Conservation (phyloP, 2,113 vertebrate genomes). For the Carassius auratus region DNA sequence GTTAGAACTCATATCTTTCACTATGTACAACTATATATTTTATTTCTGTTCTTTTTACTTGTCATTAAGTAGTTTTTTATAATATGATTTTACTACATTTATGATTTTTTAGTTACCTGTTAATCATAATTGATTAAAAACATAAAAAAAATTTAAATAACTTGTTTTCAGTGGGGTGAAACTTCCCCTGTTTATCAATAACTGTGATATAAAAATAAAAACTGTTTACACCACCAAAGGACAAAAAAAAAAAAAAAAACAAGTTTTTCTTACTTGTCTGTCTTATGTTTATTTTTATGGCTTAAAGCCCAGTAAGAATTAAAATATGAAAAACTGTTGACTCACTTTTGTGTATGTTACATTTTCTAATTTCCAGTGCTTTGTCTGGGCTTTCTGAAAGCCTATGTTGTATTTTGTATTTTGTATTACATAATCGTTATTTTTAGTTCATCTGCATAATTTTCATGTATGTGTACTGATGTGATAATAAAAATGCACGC, state of each 20-base stretch:
- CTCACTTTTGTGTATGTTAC: neutral
- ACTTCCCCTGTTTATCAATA: neutral
- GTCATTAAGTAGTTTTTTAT: neutral
- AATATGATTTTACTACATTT: conserved; percentile 36
- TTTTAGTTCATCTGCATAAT: conserved; percentile 50
- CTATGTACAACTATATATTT: neutral
- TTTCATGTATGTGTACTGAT: conserved; percentile 59
- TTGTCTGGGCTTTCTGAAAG: conserved; percentile 17
- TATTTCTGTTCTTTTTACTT: conserved; percentile 15
- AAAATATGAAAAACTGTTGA: conserved; percentile 38
- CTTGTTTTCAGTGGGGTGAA: neutral
- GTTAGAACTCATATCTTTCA: conserved; percentile 18
- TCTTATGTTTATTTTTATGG: conserved; percentile 1
- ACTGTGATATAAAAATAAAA: neutral
- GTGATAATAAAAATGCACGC: conserved; percentile 71
- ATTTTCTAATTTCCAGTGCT: conserved; percentile 16
- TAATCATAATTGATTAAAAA: conserved; percentile 31
- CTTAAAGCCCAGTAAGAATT: conserved; percentile 50
- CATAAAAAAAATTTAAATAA: too few species aligned
- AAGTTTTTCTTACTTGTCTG: neutral
- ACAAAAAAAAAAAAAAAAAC: conserved; percentile 4
- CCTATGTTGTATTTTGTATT: conserved; percentile 48
- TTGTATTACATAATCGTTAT: conserved; percentile 27
- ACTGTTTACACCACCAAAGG: conserved; percentile 24
- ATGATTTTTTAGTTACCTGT: conserved; percentile 27